A percentile compares a stretch with the other conserved stretches of the same genome.
These are phyloP conservation scores for Leuciscus waleckii DNA, from an alignment of 2,797 vertebrate species.

Conservation along the genomic window DNA sequence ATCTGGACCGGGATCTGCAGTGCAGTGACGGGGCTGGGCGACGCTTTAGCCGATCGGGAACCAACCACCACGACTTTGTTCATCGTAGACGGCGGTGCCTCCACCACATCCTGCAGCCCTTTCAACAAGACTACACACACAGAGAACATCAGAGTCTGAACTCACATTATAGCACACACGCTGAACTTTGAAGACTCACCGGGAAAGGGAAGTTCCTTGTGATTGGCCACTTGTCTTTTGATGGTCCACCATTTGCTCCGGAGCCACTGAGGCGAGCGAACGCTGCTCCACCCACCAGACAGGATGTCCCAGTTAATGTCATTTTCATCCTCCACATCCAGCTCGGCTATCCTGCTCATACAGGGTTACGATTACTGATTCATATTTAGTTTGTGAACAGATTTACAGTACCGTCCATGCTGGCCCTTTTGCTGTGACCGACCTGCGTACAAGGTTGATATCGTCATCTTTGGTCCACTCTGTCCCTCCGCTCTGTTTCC, in stretches of 20 bases:
- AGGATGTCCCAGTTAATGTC: conserved; percentile 97
- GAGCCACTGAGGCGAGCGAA: conserved; percentile 97
- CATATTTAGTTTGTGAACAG: conserved; percentile 64
- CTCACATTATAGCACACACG: not conserved
- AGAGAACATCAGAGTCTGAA: conserved; percentile 23
- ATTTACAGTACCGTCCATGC: not conserved
- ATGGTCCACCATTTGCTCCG: conserved; percentile 99
- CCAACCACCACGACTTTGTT: conserved; percentile 77
- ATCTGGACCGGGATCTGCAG: conserved; percentile 98
- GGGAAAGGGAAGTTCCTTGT: conserved; percentile 93
- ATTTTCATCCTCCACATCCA: conserved; percentile 93
- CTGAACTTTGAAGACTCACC: conserved; percentile 39
- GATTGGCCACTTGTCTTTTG: conserved; percentile 97
- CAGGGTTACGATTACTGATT: conserved; percentile 78
- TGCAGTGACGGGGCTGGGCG: conserved; percentile 84
- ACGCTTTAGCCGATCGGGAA: conserved; percentile 69
- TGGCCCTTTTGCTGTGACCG: not conserved
- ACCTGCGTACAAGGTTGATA: conserved; percentile 87
- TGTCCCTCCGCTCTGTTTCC: conserved; percentile 98
- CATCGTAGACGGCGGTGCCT: conserved; percentile 74
- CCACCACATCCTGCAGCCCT: conserved; percentile 92
- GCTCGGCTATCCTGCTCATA: conserved; percentile 87
- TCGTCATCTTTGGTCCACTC: conserved; percentile 99
- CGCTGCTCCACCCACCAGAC: conserved; percentile 96
- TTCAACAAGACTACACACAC: conserved; percentile 88